Base-by-base conservation (phyloP, 1,140 invertebrate species). In the Drosophila bipectinata region DNA sequence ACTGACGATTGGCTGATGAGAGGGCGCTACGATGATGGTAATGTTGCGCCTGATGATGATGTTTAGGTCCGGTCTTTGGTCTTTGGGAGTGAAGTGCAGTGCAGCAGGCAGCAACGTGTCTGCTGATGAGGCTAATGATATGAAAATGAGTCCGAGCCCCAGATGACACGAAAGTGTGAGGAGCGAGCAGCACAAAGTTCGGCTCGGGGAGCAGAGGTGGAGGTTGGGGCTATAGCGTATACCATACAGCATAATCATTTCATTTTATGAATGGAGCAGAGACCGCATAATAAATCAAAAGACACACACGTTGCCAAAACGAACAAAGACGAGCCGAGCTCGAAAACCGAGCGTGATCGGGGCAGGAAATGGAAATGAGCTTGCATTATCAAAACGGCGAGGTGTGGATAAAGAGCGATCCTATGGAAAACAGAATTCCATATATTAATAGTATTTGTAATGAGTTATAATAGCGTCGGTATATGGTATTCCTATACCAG, bases 101-200 rank as follows among this genome's bases (percentile, higher is more conserved):
- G 34, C 37, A 14, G 34, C 44, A 24, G 5, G 21, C 21, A 10
- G 39, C 66, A 63, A 71, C 76, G 48, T 79, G 64, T 78, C 61
- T 57, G 72, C 60, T 73, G 81, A 79, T 84, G 76, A 58, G 63
- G 57, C 81, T 73, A 84, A 84, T 84, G 81, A 85, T 84, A 84
- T 84, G 81, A 84, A 84, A 85, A 84, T 84, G 54, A 85, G 77
- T 73, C 59, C 55, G 26, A 66, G 18, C 59, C 56, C 34, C 58
- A 73, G 72, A 80, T 85, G 79, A 85, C 80, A 84, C 80, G 81
- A 82, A 56, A 73, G 57, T 60, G 59, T 64, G 26, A 69, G 62
- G 26, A 69, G 62, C 56, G n/a, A 61, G 53, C 24, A 48, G 9
- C 9, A 8, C 32, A 32, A 32, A 32, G 8, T 32, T 32, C 32